Conservation (phyloP, 1,140 invertebrate genomes). For the Paraescarpia echinospica region DNA sequence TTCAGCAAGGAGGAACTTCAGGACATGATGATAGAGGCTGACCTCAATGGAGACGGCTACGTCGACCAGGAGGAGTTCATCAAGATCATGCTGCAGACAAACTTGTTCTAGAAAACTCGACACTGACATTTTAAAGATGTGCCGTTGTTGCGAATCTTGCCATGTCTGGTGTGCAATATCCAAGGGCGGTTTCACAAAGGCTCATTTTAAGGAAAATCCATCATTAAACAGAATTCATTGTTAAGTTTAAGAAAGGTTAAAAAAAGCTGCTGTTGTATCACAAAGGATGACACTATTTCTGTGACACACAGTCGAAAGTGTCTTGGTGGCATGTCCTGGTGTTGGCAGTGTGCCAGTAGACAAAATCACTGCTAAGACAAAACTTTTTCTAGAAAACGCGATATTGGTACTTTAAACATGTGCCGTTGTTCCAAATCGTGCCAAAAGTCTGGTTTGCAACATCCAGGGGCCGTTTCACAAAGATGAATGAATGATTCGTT, state of each 20-base stretch:
- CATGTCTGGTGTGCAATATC: not conserved
- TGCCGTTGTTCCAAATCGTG: not conserved
- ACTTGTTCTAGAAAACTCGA: constrained; percentile 43
- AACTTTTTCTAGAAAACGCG: constrained; percentile 43
- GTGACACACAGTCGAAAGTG: too few relatives aligned
- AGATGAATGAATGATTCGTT: too few relatives aligned
- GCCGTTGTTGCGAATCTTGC: not conserved
- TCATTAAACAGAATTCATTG: too few relatives aligned
- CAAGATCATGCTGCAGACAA: constrained; percentile 56
- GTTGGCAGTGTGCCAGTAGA: too few relatives aligned
- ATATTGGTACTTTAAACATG: not conserved
- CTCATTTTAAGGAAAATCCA: too few relatives aligned
- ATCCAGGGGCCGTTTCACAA: too few relatives aligned
- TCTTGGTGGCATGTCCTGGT: too few relatives aligned
- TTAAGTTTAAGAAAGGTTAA: too few relatives aligned
- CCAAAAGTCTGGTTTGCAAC: not conserved
- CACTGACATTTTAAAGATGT: not conserved
- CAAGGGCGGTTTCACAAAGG: too few relatives aligned
- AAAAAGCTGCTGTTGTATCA: too few relatives aligned
- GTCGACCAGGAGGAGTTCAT: constrained; percentile 56
- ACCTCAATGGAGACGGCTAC: constrained; percentile 54
- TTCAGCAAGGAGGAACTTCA: constrained; percentile 51
- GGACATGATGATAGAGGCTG: constrained; percentile 56
- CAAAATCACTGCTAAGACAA: constrained; percentile 55
- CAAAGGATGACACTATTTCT: too few relatives aligned